Evolutionary conservation across 2,888 invertebrate species (phyloP), one percentile per base, ranked within the genome.

Genomic region (Eretmocerus hayati): DNA sequence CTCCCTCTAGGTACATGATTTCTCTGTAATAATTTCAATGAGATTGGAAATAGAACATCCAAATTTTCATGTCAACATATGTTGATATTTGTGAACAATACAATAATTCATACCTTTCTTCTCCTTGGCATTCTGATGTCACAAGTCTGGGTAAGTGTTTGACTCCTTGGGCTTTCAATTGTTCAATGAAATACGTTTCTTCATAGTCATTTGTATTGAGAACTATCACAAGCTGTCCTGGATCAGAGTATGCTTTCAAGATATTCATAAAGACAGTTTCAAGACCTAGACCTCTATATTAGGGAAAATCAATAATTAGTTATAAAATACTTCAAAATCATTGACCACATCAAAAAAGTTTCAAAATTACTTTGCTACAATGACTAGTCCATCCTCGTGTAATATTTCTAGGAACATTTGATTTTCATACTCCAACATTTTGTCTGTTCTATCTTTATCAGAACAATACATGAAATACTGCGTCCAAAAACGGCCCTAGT

Each of bases 351-450:
- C 15, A 77, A 54, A 50, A 49, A 47, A n/a, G 8, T 33, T n/a
- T 13, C 33, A 26, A 18, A 72, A 76, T 71, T 79, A 91, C 90
- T 90, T 91, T 36, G 90, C 91, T 59, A 83, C 79, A 46, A 93
- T 79, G 42, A 90, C 76, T 43, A 96, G 75, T 31, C 87, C 90
- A 77, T 95, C 94, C 54, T 87, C 86, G 64, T 92, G 85, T 52
- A 91, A 78, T 40, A 86, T 73, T 75, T 96, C 92, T 45, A 92
- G 72, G 67, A 95, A 89, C 74, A 95, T 89, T 77, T 95, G 87
- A 63, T 85, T 90, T 74, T 96, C 95, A 74, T 88, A 95, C 43
- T 87, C 83, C 59, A 96, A 73, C 78, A 95, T 81, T 48, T 62
- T 62, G 48, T 18, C 52, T 37, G 44, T 41, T 31, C 40, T 26